Evolutionary conservation across 2,888 invertebrate genomes (phyloP).

Genomic region (Amiota mariae): DNA sequence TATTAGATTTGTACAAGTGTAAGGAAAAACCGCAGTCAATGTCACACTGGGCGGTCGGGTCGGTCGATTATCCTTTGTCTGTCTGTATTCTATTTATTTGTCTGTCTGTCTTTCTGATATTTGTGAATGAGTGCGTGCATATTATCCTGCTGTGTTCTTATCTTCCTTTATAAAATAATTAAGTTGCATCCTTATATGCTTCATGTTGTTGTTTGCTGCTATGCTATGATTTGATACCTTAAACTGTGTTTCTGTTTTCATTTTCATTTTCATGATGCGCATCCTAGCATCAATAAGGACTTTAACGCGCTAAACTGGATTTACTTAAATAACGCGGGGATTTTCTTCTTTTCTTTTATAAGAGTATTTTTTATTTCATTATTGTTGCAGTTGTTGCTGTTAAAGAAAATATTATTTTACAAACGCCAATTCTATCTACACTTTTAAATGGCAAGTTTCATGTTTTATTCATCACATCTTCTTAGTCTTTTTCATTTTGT

Average conservation of each 20-base stretch:
- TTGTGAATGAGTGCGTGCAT: slow-evolving; percentile 24
- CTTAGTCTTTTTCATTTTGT: too few species aligned
- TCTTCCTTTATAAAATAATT: slow-evolving; percentile 67
- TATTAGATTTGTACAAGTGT: slow-evolving; percentile 40
- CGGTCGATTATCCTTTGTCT: slow-evolving; percentile 50
- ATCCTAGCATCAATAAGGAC: slow-evolving; percentile 63
- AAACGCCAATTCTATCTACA: slow-evolving; percentile 22
- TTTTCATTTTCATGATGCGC: slow-evolving; percentile 48
- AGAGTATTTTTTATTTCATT: background rate
- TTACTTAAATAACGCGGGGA: background rate
- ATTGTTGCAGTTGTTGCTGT: background rate
- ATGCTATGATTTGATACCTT: slow-evolving; percentile 45
- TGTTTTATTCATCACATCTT: background rate
- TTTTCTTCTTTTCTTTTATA: background rate
- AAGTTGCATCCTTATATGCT: slow-evolving; percentile 45
- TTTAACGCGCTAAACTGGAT: slow-evolving; percentile 56
- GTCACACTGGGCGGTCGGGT: slow-evolving; percentile 59
- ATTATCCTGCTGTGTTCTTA: slow-evolving; percentile 34
- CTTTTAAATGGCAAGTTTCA: slow-evolving; percentile 12
- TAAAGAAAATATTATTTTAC: slow-evolving; percentile 30
- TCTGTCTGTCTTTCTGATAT: too few species aligned
- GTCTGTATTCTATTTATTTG: background rate
- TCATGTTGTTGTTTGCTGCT: slow-evolving; percentile 32
- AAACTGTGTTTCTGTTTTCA: slow-evolving; percentile 15
- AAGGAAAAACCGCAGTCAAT: slow-evolving; percentile 46